A percentile compares a stretch with the other conserved stretches of the same genome.
Conservation (phyloP, 2,797 vertebrate species). For the Ctenochaetus hawaiiensis region DNA sequence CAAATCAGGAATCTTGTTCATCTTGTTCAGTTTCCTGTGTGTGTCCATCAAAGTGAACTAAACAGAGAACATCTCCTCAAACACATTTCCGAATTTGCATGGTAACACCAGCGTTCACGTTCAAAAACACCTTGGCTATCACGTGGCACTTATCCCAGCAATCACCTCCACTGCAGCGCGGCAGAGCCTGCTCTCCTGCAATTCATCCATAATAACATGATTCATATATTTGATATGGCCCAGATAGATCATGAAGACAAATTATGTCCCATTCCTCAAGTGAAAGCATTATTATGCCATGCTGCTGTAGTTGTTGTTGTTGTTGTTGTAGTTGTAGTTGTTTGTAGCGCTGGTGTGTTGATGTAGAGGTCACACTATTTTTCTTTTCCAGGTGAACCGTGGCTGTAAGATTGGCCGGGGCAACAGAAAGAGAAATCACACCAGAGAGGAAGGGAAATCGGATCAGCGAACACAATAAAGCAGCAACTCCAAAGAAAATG, state of each 20-base stretch:
- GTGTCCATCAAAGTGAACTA: not conserved
- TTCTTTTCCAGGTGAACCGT: slow-evolving; percentile 72
- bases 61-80: not conserved
- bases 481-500: slow-evolving; percentile 74
- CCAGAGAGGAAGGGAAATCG: slow-evolving; percentile 76
- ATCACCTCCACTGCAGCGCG: slow-evolving; percentile 5
- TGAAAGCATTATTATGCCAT: slow-evolving; percentile 68
- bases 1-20: not conserved
- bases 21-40: not conserved
- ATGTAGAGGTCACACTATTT: slow-evolving; percentile 64
- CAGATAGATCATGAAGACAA: slow-evolving; percentile 72
- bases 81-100: slow-evolving; percentile 4
- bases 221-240: slow-evolving; percentile 71
- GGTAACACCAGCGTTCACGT: slow-evolving; percentile 14
- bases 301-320: slow-evolving; percentile 51
- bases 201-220: slow-evolving; percentile 62
- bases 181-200: slow-evolving; percentile 19
- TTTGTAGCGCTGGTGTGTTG: slow-evolving; percentile 46
- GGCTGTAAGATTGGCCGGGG: slow-evolving; percentile 74
- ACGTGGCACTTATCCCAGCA: not conserved
- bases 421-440: slow-evolving; percentile 82
- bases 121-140: slow-evolving; percentile 19
- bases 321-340: too few relatives aligned
- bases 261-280: slow-evolving; percentile 70
- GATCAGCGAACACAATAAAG: slow-evolving; percentile 82